Base-by-base conservation (phyloP, 2,113 vertebrate genomes). In the Cygnus buccinator region DNA sequence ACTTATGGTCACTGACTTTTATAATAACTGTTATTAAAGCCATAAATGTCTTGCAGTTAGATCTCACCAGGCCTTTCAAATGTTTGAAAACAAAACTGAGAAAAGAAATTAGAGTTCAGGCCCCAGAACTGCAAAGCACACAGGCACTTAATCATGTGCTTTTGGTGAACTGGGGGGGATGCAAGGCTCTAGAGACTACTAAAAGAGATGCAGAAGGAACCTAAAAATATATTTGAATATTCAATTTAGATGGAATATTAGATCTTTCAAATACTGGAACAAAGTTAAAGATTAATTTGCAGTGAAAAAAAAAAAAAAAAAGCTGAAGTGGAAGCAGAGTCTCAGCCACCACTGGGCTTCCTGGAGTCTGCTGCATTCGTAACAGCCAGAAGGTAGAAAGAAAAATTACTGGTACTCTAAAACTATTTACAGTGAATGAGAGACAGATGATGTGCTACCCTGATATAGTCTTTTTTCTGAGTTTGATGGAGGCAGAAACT, bases 211-310 rank as follows among this genome's bases (percentile, higher is more conserved):
- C 85, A 95, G 59, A 54, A 8, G 15, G 62, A 76, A 87, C 70
- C 68, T 84, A 68, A 84, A 96, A 81, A 65, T 91, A 46, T 35
- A 83, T 66, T 81, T 73, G 88, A 88, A 84, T 88, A 92, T 79
- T 96, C 59, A 87, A 35, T 89, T 86, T 71, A 82, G 73, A 88
- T 3, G 3, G 83, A 89, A 78, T 63, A 84, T 79, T 81, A 87
- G 82, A 89, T 91, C 74, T 93, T 86, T 78, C 67, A 90, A 95
- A 82, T 62, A 91, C 35, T 58, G 92, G 50, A 94, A 68, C 70
- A 84, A 94, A 84, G 70, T 75, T 86, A 86, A 95, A 84, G 83
- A 62, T 74, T 92, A 94, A 74, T 89, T 93, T 63, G 85, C 91
- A 95, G 61, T 5, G 5, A 52, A 48, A 78, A 46, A 80, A 61